A percentile compares a stretch with the other conserved stretches of the same genome.
These are phyloP conservation scores for Anableps anableps DNA, from an alignment of 2,797 vertebrate species.

Conservation along the genomic window DNA sequence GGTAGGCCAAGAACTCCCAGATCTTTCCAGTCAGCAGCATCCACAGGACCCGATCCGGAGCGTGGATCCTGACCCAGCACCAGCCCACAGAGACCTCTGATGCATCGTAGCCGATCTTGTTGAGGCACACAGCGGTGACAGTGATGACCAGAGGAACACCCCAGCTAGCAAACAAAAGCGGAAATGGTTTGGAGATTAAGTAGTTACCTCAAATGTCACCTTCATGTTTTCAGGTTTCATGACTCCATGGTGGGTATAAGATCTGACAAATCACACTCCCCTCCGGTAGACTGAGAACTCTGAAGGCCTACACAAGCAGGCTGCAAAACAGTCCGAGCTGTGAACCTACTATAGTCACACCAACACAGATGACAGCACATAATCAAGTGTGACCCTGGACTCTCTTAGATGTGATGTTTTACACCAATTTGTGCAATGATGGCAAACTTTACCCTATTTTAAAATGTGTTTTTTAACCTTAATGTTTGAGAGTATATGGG, in stretches of 20 bases:
- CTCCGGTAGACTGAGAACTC: too few relatives aligned
- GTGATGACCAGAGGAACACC: slow-evolving; percentile 91
- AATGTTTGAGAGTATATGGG: background rate
- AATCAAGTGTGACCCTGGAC: background rate
- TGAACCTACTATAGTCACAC: too few relatives aligned
- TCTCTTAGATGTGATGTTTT: too few relatives aligned
- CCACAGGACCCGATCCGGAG: slow-evolving; percentile 88
- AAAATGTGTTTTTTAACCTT: background rate
- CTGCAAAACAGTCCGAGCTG: too few relatives aligned
- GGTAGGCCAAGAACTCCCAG: slow-evolving; percentile 95
- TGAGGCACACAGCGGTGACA: slow-evolving; percentile 82
- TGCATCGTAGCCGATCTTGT: slow-evolving; percentile 94
- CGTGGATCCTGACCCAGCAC: slow-evolving; percentile 92
- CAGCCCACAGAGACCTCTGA: slow-evolving; percentile 97
- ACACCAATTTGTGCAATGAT: too few relatives aligned
- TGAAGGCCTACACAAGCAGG: too few relatives aligned
- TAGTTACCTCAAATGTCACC: slow-evolving; percentile 15
- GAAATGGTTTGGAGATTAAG: slow-evolving; percentile 2
- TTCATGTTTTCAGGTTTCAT: slow-evolving; percentile 1
- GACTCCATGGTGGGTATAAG: slow-evolving; percentile 7
- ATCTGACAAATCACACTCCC: slow-evolving; percentile 1
- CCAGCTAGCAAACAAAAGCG: slow-evolving; percentile 83
- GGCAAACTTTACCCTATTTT: too few relatives aligned
- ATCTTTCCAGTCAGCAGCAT: slow-evolving; percentile 94
- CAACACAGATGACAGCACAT: background rate